Conservation (phyloP, 2,797 vertebrate species). For the Helicolenus hilgendorfi region DNA sequence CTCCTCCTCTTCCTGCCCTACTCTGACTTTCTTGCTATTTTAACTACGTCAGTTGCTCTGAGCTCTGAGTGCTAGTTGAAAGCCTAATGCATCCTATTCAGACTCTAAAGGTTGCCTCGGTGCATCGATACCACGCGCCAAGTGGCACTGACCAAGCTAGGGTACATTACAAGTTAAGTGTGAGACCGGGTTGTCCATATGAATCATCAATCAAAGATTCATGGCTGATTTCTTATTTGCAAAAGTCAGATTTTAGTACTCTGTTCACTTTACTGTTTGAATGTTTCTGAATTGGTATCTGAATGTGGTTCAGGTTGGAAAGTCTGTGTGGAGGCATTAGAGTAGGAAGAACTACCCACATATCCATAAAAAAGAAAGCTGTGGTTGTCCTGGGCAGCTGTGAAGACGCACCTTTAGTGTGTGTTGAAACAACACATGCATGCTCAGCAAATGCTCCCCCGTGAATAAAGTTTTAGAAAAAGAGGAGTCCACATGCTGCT, state of each 20-base stretch:
- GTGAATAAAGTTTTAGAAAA: not conserved
- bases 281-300: not conserved
- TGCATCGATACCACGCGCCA: not conserved
- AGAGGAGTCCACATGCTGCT: not conserved
- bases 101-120: not conserved
- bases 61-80: not conserved
- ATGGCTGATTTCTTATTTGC: not conserved
- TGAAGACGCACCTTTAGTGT: not conserved
- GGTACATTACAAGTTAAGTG: not conserved
- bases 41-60: too few relatives aligned
- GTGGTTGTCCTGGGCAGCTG: not conserved
- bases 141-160: not conserved
- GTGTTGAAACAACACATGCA: slow-evolving; percentile 9
- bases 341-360: not conserved
- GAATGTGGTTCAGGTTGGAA: not conserved
- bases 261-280: not conserved
- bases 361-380: not conserved
- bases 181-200: not conserved
- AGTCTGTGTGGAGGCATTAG: not conserved
- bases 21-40: too few relatives aligned
- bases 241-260: not conserved
- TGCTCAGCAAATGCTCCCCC: slow-evolving; percentile 19
- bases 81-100: not conserved
- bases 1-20: too few relatives aligned
- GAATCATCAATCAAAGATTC: not conserved